Evolutionary conservation across 92 coral and sea anemone genomes (phyloP).

Genomic region (Epizoanthus fatuus): DNA sequence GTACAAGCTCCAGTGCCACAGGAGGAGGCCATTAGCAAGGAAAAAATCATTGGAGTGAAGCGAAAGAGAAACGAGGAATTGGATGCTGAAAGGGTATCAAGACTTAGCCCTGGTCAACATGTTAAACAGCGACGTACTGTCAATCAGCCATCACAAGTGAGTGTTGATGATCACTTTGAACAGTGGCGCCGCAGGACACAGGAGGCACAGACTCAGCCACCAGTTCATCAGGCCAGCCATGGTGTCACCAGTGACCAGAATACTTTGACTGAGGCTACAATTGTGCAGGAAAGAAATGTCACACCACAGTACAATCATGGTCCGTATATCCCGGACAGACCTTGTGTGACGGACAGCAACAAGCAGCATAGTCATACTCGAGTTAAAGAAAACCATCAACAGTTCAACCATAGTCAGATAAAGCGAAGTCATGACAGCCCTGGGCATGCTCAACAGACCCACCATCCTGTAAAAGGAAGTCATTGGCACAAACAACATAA

Average conservation of each 20-base stretch:
- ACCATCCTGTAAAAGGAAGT: too few species aligned
- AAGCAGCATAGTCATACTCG: conserved; percentile 11
- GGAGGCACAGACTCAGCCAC: conserved; percentile 33
- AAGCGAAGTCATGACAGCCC: neutral
- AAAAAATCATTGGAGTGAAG: neutral
- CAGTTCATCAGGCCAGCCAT: conserved; percentile 16
- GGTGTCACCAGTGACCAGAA: conserved; percentile 45
- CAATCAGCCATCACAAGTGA: conserved; percentile 72
- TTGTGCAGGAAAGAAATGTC: conserved; percentile 26
- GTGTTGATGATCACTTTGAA: conserved; percentile 88
- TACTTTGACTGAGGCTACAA: conserved; percentile 31
- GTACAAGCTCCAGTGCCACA: neutral
- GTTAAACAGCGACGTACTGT: conserved; percentile 55
- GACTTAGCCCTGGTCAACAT: conserved; percentile 33
- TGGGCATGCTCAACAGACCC: neutral
- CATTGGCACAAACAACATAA: neutral
- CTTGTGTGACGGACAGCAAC: conserved; percentile 14
- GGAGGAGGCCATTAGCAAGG: neutral
- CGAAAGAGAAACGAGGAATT: conserved; percentile 24
- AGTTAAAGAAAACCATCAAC: conserved; percentile 13
- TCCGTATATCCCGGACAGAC: conserved; percentile 17
- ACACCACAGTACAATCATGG: conserved; percentile 22
- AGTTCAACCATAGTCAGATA: neutral
- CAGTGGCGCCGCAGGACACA: conserved; percentile 83
- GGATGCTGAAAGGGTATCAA: conserved; percentile 15